phyloP scores from a whole-genome alignment of 2,888 invertebrate species.

The Drosophila paramelanica region DNA sequence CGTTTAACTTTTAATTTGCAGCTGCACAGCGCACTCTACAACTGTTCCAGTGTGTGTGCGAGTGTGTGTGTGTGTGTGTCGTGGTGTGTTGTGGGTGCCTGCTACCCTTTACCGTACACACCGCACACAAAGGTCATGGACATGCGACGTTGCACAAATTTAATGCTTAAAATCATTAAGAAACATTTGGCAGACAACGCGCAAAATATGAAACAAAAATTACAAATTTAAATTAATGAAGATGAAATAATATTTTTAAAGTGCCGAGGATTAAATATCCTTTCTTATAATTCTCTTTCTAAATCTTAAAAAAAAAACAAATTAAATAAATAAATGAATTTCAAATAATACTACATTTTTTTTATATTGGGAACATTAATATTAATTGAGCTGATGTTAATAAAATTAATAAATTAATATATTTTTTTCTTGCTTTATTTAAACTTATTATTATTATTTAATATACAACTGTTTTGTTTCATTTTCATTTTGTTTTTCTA shows the following conservation, averaged over 20 bases:
- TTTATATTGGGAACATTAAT: no score
- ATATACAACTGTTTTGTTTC: no score
- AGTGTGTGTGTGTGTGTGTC: slow-evolving; percentile 8
- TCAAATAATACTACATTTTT: no score
- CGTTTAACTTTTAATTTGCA: slow-evolving; percentile 81
- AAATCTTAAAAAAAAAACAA: no score
- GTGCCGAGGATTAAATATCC: background rate
- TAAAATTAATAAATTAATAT: no score
- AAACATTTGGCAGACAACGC: slow-evolving; percentile 34
- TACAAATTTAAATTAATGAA: background rate
- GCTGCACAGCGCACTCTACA: slow-evolving; percentile 42
- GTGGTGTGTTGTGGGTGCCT: slow-evolving; percentile 40
- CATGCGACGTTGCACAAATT: slow-evolving; percentile 68
- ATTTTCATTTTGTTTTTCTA: background rate
- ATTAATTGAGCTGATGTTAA: no score
- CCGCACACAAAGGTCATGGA: slow-evolving; percentile 69
- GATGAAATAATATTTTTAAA: background rate
- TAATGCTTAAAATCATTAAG: slow-evolving; percentile 55
- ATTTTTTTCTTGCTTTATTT: no score
- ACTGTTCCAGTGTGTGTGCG: slow-evolving; percentile 4
- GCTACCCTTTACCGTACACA: slow-evolving; percentile 12
- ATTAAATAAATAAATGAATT: no score
- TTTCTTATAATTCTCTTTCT: no score
- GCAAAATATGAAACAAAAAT: slow-evolving; percentile 20
- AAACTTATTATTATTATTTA: background rate